Evolutionary conservation across 2,797 vertebrate genomes (phyloP).

Genomic region (Eleutherodactylus coqui): DNA sequence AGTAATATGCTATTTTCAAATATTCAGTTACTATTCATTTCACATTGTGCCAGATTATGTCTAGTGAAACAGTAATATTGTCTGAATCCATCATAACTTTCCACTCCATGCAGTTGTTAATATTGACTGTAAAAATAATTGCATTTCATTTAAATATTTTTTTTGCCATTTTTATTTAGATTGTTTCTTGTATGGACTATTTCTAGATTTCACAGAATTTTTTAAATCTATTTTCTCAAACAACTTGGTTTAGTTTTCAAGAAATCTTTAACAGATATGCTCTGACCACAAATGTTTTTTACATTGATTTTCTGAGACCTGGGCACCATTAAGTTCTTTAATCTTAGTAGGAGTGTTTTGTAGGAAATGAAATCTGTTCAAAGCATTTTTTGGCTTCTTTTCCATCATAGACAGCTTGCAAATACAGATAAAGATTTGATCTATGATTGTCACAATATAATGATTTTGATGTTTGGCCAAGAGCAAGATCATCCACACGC

Average conservation of each 20-base stretch:
- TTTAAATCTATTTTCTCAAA: conserved; percentile 21
- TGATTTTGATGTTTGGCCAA: conserved; percentile 57
- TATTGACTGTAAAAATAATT: neutral
- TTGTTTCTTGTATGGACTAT: neutral
- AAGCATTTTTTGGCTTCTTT: conserved; percentile 41
- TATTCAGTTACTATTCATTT: too few species aligned
- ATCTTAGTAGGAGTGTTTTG: conserved; percentile 47
- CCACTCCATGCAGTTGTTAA: neutral
- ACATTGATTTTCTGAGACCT: conserved; percentile 51
- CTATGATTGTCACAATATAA: conserved; percentile 54
- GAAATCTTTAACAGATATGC: conserved; percentile 30
- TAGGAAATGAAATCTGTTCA: conserved; percentile 50
- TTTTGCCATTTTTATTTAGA: too few species aligned
- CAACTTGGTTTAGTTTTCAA: neutral
- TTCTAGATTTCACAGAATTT: neutral
- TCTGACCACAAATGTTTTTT: conserved; percentile 42
- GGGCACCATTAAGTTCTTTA: conserved; percentile 14
- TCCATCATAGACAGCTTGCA: conserved; percentile 45
- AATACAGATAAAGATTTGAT: conserved; percentile 47
- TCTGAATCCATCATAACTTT: too few species aligned
- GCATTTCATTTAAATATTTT: neutral
- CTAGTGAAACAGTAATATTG: too few species aligned
- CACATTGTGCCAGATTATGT: too few species aligned
- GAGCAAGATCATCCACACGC: conserved; percentile 32
- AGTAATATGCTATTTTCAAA: too few species aligned